Base-by-base conservation (phyloP, 2,888 invertebrate genomes). In the Conus canariensis region DNA sequence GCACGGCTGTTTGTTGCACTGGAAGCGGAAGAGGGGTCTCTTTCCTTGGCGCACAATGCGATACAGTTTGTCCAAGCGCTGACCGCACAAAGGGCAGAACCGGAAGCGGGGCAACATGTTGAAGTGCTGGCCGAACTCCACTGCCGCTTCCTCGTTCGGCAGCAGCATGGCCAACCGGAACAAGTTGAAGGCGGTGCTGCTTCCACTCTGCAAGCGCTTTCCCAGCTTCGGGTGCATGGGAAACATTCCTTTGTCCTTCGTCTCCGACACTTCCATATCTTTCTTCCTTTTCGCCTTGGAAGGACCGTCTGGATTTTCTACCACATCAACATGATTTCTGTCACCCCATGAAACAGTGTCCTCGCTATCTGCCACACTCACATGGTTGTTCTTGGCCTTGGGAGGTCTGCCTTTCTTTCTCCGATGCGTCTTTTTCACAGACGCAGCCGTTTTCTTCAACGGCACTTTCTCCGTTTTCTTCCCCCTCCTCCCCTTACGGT, bases 1-100 rank as follows among this genome's bases (percentile, higher is more conserved):
- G 82, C 82, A 83, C 12, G 82, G 82, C 82, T 83, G 82, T 58
- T 83, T 83, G 82, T 83, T 83, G 58, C 82, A 83, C 82, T 83
- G 82, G 58, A 58, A 83, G 56, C 82, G 82, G 58, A 56, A 83
- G 56, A 83, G 82, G 56, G 82, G 82, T 19, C 82, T 16, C 82
- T 83, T 83, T 4, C 58, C 58, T 4, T 83, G 82, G 0, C 82
- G 82, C 82, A 83, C 58, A 19, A 83, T 83, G 10, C 82, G 16
- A 58, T 83, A 83, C 82, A 83, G 56, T 19, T 83, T 83, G 5
- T 83, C 82, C 58, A 83, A 19, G 8, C 82, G 82, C 82, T 83
- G 82, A 58, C 82, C 58, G 82, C 82, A 83, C 58, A 58, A 6
- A 7, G 82, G 82, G 82, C 82, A 83, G 82, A 58, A 58, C 8